Percentiles rank a stretch among this genome's conserved stretches.
Conservation (phyloP, 2,113 vertebrate species). For the Lontra canadensis region DNA sequence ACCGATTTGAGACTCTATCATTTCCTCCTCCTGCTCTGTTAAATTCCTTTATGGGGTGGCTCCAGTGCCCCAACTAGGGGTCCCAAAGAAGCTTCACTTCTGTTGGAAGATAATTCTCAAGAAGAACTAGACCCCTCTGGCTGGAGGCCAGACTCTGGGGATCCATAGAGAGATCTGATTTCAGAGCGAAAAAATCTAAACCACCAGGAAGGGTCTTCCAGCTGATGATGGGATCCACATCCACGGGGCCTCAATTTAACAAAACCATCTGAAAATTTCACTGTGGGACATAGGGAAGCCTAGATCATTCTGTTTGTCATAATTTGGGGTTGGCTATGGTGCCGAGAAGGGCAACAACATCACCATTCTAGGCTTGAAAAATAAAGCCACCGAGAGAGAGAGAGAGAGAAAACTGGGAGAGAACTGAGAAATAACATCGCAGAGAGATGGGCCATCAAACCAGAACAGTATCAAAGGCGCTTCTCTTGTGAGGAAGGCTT, state of each 20-base stretch:
- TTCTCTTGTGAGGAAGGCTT: background rate
- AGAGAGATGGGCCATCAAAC: background rate
- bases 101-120: background rate
- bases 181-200: slow-evolving; percentile 5
- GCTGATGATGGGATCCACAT: background rate
- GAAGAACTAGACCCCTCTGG: background rate
- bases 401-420: background rate
- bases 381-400: background rate
- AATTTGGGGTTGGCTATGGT: background rate
- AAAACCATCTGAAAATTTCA: background rate
- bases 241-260: background rate
- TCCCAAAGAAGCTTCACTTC: background rate
- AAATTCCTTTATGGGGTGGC: background rate
- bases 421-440: background rate
- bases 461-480: background rate
- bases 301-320: background rate
- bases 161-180: background rate
- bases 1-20: background rate
- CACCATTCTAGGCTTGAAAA: background rate
- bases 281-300: background rate
- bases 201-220: background rate
- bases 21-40: background rate
- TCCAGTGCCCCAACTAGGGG: background rate
- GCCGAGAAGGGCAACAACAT: background rate
- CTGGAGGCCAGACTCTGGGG: background rate